These are phyloP conservation scores for Agonopterix heracliana DNA, from an alignment of 2,888 invertebrate species.

Conservation along the genomic window DNA sequence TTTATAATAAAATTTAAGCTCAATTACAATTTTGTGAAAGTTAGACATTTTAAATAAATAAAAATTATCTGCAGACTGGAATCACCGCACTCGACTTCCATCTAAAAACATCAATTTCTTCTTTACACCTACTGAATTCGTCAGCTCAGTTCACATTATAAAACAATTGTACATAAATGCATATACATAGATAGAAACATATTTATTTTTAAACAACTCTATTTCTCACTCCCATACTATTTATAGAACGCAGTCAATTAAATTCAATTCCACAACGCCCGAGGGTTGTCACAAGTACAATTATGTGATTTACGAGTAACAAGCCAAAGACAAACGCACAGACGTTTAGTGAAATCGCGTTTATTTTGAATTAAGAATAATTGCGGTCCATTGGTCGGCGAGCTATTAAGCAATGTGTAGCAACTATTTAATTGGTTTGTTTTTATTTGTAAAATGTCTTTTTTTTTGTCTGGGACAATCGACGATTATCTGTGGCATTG, in stretches of 20 bases:
- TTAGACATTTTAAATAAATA: no score
- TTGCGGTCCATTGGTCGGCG: slow-evolving; percentile 43
- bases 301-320: slow-evolving; percentile 54
- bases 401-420: slow-evolving; percentile 33
- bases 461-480: not conserved
- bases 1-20: no score
- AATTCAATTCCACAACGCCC: slow-evolving; percentile 55
- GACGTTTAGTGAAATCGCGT: slow-evolving; percentile 43
- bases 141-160: no score
- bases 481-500: not conserved
- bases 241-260: slow-evolving; percentile 64
- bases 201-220: slow-evolving; percentile 1
- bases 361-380: slow-evolving; percentile 53
- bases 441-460: slow-evolving; percentile 7
- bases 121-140: no score
- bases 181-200: no score
- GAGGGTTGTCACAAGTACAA: slow-evolving; percentile 59
- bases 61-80: no score
- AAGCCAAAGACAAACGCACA: slow-evolving; percentile 3
- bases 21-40: no score
- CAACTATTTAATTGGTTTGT: slow-evolving; percentile 19
- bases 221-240: slow-evolving; percentile 3
- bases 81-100: no score
- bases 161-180: no score
- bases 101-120: no score